Conservation (phyloP, 2,797 vertebrate genomes). For the Hoplostethus atlanticus region DNA sequence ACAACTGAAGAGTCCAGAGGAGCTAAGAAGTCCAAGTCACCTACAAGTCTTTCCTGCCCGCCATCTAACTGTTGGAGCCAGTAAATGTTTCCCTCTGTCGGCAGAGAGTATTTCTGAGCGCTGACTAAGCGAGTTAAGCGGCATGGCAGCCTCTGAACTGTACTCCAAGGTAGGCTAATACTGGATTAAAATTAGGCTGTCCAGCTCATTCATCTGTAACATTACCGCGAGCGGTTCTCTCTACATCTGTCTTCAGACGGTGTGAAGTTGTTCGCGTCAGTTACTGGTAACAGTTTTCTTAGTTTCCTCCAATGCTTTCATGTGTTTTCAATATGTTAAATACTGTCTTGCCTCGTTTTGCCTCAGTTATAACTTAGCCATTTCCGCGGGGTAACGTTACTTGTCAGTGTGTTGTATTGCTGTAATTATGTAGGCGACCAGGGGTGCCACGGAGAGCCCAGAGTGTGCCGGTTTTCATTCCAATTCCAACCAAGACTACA, state of each 20-base stretch:
- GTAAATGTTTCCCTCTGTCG: conserved; percentile 8
- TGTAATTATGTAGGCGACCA: conserved; percentile 6
- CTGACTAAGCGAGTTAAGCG: neutral
- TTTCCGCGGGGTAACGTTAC: neutral
- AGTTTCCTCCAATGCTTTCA: neutral
- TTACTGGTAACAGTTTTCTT: neutral
- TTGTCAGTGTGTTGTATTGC: conserved; percentile 4
- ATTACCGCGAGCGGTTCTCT: too few species aligned
- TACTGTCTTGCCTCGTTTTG: too few species aligned
- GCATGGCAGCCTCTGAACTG: conserved; percentile 85
- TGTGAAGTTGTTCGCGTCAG: neutral
- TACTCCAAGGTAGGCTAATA: conserved; percentile 71
- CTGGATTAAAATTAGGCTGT: neutral
- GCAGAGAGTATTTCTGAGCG: conserved; percentile 1
- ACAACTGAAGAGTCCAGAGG: neutral
- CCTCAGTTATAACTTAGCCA: too few species aligned
- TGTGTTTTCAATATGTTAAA: too few species aligned
- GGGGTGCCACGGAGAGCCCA: too few species aligned
- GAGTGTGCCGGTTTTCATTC: too few species aligned
- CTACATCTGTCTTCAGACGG: neutral
- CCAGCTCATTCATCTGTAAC: conserved; percentile 4
- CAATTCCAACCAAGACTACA: too few species aligned
- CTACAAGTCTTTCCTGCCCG: neutral
- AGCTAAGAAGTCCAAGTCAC: conserved; percentile 6
- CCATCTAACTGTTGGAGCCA: neutral